A percentile compares a stretch with the other conserved stretches of the same genome.
phyloP scores from a whole-genome alignment of 2,113 vertebrate genomes.

The Halcyon malimbica region DNA sequence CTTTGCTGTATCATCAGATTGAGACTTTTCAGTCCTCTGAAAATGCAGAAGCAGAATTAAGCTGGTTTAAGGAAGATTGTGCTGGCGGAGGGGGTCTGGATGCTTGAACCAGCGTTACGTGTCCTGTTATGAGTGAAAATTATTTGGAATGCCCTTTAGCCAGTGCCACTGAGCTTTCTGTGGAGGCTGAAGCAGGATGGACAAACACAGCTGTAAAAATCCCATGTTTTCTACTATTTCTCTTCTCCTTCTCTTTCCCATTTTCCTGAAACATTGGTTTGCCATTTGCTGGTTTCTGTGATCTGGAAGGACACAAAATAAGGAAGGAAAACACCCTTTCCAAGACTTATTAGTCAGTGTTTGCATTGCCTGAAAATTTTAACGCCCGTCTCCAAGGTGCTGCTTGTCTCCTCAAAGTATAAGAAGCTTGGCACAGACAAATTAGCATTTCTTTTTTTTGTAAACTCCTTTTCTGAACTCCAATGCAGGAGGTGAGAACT shows the following conservation, averaged over 20 bases:
- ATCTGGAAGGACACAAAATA: background rate
- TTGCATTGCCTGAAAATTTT: constrained; percentile 8
- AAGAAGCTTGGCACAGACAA: background rate
- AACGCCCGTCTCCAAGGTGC: background rate
- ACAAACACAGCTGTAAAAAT: background rate
- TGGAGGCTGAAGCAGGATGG: background rate
- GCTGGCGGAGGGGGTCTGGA: background rate
- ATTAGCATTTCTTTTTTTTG: background rate
- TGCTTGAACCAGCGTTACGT: background rate
- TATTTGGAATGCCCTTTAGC: no score
- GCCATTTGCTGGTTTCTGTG: background rate
- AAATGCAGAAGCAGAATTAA: background rate
- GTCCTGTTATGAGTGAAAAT: background rate
- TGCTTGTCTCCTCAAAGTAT: background rate
- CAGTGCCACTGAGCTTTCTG: background rate
- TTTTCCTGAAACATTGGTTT: background rate
- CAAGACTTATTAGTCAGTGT: constrained; percentile 1
- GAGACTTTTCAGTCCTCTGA: background rate
- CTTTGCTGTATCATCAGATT: background rate
- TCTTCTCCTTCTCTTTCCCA: background rate
- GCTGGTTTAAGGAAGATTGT: background rate
- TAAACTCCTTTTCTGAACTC: background rate
- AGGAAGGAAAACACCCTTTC: background rate
- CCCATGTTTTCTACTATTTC: background rate
- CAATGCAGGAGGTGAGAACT: background rate